phyloP scores from a whole-genome alignment of 2,888 invertebrate species.

The Caenorhabditis japonica region DNA sequence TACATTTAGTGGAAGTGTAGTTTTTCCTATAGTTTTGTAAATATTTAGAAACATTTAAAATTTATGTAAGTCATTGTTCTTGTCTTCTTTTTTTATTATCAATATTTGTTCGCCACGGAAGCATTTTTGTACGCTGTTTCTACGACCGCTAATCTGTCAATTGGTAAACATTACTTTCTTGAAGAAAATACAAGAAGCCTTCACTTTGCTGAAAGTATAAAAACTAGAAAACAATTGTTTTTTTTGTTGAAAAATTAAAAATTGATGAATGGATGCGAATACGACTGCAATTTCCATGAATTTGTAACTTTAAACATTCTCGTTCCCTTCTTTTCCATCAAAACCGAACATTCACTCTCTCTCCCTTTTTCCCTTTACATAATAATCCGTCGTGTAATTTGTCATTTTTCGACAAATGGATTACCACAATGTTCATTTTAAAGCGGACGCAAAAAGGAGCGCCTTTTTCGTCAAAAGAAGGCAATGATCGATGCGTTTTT shows the following conservation, averaged over 20 bases:
- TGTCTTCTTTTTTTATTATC: too few relatives aligned
- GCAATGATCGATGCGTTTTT: slow-evolving; percentile 43
- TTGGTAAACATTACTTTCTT: too few relatives aligned
- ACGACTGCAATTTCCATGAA: slow-evolving; percentile 45
- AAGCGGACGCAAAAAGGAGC: neutral
- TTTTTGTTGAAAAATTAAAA: slow-evolving; percentile 39
- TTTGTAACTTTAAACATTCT: slow-evolving; percentile 30
- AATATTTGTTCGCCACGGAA: too few relatives aligned
- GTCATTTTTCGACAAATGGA: slow-evolving; percentile 38
- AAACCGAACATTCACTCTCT: slow-evolving; percentile 22
- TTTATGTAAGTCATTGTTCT: too few relatives aligned
- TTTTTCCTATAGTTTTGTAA: too few relatives aligned
- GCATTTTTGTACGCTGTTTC: too few relatives aligned
- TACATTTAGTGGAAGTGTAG: too few relatives aligned
- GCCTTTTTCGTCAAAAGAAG: slow-evolving; percentile 22
- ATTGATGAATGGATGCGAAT: slow-evolving; percentile 50
- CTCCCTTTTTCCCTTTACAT: slow-evolving; percentile 12
- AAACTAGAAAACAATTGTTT: too few relatives aligned
- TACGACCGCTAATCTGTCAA: too few relatives aligned
- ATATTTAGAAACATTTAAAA: too few relatives aligned
- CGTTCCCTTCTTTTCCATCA: neutral
- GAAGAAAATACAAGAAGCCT: too few relatives aligned
- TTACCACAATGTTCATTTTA: slow-evolving; percentile 27
- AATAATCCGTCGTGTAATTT: slow-evolving; percentile 37
- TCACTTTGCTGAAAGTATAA: too few relatives aligned